Evolutionary conservation across 2,888 invertebrate genomes (phyloP).

Genomic region (Ophion obscuratus): DNA sequence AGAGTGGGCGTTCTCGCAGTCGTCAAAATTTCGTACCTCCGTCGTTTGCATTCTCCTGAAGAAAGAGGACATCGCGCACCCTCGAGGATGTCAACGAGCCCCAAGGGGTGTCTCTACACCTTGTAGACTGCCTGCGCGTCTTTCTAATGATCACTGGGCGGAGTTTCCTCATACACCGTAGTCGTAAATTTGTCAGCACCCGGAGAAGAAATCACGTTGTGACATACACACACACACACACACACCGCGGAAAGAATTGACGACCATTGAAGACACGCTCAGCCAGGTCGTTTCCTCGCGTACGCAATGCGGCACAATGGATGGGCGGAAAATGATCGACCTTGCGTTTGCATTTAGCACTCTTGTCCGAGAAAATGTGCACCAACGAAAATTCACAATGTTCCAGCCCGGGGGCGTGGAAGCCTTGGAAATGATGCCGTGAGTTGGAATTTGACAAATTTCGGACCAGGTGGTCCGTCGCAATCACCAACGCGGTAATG

Average conservation of each 20-base stretch:
- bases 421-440: not conserved
- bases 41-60: not conserved
- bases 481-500: too few relatives aligned
- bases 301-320: not conserved
- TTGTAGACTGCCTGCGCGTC: constrained; percentile 39
- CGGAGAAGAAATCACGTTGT: constrained; percentile 47
- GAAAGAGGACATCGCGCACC: constrained; percentile 12
- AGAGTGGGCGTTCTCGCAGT: constrained; percentile 57
- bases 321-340: constrained; percentile 1
- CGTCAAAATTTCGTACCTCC: constrained; percentile 18
- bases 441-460: constrained; percentile 7
- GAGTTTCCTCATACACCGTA: constrained; percentile 35
- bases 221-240: too few relatives aligned
- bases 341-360: not conserved
- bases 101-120: constrained; percentile 33
- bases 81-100: constrained; percentile 47
- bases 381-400: not conserved
- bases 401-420: not conserved
- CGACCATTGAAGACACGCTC: too few relatives aligned
- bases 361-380: not conserved
- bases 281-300: not conserved
- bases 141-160: constrained; percentile 67
- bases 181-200: constrained; percentile 65
- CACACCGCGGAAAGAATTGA: too few relatives aligned
- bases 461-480: not conserved